phyloP scores from a whole-genome alignment of 2,888 invertebrate species.

The Cepaea hortensis region DNA sequence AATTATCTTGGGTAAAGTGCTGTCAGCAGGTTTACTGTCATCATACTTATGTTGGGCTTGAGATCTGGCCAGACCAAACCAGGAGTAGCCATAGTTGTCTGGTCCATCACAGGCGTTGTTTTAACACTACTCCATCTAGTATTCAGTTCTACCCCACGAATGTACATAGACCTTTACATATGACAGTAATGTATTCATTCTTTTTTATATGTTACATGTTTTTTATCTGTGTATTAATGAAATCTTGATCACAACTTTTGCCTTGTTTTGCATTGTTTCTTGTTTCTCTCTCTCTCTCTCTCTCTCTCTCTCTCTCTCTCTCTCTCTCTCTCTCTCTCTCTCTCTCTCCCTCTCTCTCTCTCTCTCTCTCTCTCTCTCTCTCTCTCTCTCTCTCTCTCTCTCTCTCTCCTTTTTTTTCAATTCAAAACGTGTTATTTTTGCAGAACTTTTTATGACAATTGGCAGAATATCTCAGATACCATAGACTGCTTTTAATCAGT shows the following conservation, averaged over 20 bases:
- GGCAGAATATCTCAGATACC: no score
- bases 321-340: slow-evolving; percentile 37
- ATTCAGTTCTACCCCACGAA: neutral
- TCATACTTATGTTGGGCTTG: no score
- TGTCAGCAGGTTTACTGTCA: no score
- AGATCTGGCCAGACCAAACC: no score
- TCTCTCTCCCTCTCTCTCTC: slow-evolving; percentile 12
- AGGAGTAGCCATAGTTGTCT: no score
- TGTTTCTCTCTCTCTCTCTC: neutral
- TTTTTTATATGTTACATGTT: neutral
- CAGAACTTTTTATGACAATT: no score
- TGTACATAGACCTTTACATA: neutral
- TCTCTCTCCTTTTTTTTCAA: slow-evolving; percentile 10
- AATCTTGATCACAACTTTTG: slow-evolving; percentile 9
- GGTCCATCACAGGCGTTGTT: neutral
- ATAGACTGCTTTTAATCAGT: no score
- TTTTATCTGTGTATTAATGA: slow-evolving; percentile 2
- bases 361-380: slow-evolving; percentile 46
- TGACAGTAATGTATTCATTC: neutral
- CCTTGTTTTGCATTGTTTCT: neutral
- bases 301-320: slow-evolving; percentile 45
- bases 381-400: neutral
- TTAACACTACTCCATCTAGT: neutral
- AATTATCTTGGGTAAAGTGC: no score
- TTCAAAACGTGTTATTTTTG: no score